Conservation (phyloP, 2,888 invertebrate genomes). For the Imbricaverruca yamaguchii region DNA sequence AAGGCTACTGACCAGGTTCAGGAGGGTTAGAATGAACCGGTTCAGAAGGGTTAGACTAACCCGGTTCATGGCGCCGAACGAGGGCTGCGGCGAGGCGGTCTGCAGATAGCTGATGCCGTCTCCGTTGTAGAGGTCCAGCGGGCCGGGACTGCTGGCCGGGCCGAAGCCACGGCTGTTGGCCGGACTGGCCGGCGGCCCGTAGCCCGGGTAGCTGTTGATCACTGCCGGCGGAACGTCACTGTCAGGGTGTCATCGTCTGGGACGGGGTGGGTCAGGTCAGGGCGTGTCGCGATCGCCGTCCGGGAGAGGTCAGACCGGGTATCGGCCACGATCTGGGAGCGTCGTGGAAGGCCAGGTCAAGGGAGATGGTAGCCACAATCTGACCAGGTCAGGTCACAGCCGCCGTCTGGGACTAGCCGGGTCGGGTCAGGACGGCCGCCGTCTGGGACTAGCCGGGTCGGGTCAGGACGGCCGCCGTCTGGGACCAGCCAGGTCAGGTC, state of each 20-base stretch:
- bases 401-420: too few species aligned
- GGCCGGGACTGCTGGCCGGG: slow-evolving; percentile 85
- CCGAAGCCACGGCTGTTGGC: slow-evolving; percentile 56
- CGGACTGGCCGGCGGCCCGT: slow-evolving; percentile 46
- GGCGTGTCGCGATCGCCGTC: background rate
- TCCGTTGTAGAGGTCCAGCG: slow-evolving; percentile 87
- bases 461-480: too few species aligned
- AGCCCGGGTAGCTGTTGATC: slow-evolving; percentile 78
- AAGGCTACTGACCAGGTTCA: too few species aligned
- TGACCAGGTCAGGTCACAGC: background rate
- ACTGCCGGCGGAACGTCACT: slow-evolving; percentile 52
- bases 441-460: too few species aligned
- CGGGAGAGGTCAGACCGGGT: too few species aligned
- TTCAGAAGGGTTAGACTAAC: too few species aligned
- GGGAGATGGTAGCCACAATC: too few species aligned
- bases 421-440: too few species aligned
- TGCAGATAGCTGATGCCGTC: slow-evolving; percentile 71
- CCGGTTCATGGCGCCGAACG: slow-evolving; percentile 71
- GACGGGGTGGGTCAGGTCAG: background rate
- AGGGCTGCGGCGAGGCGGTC: slow-evolving; percentile 92
- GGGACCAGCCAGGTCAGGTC: background rate
- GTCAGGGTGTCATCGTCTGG: slow-evolving; percentile 5
- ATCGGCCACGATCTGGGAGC: too few species aligned
- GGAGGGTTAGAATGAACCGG: too few species aligned
- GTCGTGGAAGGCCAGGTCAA: too few species aligned